A percentile compares a stretch with the other conserved stretches of the same genome.
Evolutionary conservation across 2,797 vertebrate genomes (phyloP).

Genomic region (Macropodus opercularis): DNA sequence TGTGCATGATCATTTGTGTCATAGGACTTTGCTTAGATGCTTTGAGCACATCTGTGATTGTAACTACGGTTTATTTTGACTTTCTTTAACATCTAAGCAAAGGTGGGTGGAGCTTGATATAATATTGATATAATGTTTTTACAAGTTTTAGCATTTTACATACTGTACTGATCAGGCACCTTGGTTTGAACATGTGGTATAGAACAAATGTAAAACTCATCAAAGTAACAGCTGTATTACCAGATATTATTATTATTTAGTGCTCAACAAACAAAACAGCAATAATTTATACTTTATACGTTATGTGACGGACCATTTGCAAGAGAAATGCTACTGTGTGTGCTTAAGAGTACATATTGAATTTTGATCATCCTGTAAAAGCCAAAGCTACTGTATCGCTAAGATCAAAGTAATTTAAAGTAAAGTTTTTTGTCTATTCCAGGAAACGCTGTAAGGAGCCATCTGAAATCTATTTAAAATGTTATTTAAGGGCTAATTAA

Average conservation of each 20-base stretch:
- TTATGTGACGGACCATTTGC: neutral
- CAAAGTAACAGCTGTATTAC: neutral
- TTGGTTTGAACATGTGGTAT: neutral
- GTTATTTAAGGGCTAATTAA: conserved; percentile 28
- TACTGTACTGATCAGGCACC: too few relatives aligned
- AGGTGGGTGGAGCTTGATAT: too few relatives aligned
- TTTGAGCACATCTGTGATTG: conserved; percentile 13
- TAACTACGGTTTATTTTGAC: neutral
- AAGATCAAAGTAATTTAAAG: neutral
- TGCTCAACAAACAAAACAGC: too few relatives aligned
- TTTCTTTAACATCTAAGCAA: neutral
- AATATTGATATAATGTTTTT: too few relatives aligned
- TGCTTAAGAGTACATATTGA: neutral
- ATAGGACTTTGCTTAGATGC: neutral
- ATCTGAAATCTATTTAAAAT: neutral
- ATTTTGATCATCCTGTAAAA: conserved; percentile 22
- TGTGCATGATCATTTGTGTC: neutral
- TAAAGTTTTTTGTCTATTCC: neutral
- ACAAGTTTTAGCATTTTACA: too few relatives aligned
- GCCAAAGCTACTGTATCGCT: conserved; percentile 25
- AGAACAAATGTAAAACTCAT: neutral
- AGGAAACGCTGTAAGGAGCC: neutral
- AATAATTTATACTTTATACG: neutral
- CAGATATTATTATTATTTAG: too few relatives aligned
- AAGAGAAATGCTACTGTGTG: neutral